A percentile compares a stretch with the other conserved stretches of the same genome.
These are phyloP conservation scores for Ascidia mentula DNA, from an alignment of 23 tunicate species.

Conservation along the genomic window DNA sequence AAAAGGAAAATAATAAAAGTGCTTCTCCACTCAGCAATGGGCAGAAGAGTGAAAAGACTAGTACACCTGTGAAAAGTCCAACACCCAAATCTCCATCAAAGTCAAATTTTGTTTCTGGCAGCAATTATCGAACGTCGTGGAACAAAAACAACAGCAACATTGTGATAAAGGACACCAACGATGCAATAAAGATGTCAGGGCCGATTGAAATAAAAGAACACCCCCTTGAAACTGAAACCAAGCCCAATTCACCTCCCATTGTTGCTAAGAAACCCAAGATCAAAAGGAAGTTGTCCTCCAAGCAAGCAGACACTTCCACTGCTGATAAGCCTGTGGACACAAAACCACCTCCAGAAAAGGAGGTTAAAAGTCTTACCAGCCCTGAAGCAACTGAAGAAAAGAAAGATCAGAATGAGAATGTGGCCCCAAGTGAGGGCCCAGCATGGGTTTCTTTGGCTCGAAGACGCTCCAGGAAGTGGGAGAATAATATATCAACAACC, in stretches of 20 bases:
- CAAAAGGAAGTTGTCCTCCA: background rate
- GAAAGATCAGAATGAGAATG: background rate
- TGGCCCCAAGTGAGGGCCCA: background rate
- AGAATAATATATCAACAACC: background rate
- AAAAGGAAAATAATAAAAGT: background rate
- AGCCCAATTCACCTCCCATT: background rate
- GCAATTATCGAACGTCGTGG: background rate
- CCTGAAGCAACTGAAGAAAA: background rate
- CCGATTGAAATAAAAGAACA: background rate
- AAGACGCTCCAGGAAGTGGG: slow-evolving; percentile 49
- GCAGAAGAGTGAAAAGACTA: background rate
- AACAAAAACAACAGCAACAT: slow-evolving; percentile 2
- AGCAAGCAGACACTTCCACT: background rate
- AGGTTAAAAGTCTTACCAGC: background rate
- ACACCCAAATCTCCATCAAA: background rate
- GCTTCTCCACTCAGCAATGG: background rate
- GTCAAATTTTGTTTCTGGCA: background rate
- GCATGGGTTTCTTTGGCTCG: slow-evolving; percentile 52
- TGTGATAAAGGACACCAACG: background rate
- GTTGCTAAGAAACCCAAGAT: background rate
- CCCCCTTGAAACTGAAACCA: background rate
- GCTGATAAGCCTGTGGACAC: background rate
- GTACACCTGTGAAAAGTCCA: background rate
- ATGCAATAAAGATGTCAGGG: background rate
- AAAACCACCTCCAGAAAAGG: background rate